Conservation (phyloP, 2,113 vertebrate species). For the Chaetodon auriga region DNA sequence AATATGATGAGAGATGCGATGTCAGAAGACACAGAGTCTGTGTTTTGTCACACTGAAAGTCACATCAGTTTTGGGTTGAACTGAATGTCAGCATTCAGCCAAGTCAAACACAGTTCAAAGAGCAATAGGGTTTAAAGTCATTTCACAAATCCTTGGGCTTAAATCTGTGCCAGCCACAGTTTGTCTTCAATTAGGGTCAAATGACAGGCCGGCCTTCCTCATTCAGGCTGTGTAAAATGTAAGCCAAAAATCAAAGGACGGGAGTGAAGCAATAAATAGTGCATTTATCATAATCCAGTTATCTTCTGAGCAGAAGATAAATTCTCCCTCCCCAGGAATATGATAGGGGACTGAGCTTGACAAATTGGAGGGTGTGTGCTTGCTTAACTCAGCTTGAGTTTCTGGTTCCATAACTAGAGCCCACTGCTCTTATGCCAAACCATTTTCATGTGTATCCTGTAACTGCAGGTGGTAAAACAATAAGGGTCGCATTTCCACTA, state of each 20-base stretch:
- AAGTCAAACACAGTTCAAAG: constrained; percentile 62
- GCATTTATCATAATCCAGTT: constrained; percentile 71
- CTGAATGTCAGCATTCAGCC: constrained; percentile 38
- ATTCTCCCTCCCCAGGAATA: constrained; percentile 47
- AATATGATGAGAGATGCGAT: constrained; percentile 28
- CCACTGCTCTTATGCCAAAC: constrained; percentile 61
- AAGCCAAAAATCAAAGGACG: constrained; percentile 53
- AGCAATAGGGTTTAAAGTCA: constrained; percentile 57
- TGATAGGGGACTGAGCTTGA: constrained; percentile 42
- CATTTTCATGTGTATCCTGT: constrained; percentile 79
- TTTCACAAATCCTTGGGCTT: constrained; percentile 49
- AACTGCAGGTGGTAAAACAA: constrained; percentile 76
- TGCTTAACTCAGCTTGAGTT: constrained; percentile 62
- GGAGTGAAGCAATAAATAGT: constrained; percentile 59
- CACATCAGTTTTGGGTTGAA: constrained; percentile 46
- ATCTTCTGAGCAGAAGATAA: constrained; percentile 58
- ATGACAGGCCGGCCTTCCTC: constrained; percentile 46
- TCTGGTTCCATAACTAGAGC: constrained; percentile 66
- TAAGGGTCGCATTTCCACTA: constrained; percentile 74
- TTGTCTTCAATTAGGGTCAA: constrained; percentile 71
- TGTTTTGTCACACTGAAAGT: constrained; percentile 67
- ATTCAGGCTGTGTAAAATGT: constrained; percentile 30
- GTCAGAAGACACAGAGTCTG: constrained; percentile 54
- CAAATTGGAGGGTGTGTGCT: constrained; percentile 61
- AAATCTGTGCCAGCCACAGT: constrained; percentile 57